A percentile compares a stretch with the other conserved stretches of the same genome.
Evolutionary conservation across 2,888 invertebrate genomes (phyloP).

Genomic region (Drosophila maculinotata): DNA sequence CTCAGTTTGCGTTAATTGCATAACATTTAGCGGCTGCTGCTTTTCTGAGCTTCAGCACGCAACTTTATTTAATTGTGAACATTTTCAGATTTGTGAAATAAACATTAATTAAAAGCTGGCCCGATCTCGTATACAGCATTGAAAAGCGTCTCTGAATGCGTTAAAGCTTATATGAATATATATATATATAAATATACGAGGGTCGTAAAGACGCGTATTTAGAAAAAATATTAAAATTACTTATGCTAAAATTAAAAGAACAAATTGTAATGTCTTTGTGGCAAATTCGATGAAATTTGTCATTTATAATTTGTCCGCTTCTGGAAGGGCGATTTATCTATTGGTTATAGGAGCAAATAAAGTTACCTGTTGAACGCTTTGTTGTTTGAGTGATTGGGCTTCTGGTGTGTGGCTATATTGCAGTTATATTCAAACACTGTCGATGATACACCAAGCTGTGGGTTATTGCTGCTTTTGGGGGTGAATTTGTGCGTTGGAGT

Average conservation of each 20-base stretch:
- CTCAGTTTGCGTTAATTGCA: conserved; percentile 58
- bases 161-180: not conserved
- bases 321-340: not conserved
- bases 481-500: conserved; percentile 71
- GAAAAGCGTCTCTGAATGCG: conserved; percentile 13
- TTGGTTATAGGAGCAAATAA: not conserved
- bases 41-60: conserved; percentile 57
- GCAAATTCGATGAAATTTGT: too few species aligned
- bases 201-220: not conserved
- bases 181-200: not conserved
- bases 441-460: conserved; percentile 7
- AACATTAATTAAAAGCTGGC: conserved; percentile 56
- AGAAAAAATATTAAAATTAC: too few species aligned
- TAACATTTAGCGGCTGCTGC: too few species aligned
- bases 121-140: conserved; percentile 23
- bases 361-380: conserved; percentile 28
- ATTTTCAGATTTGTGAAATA: conserved; percentile 26
- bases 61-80: conserved; percentile 63
- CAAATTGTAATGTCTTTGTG: too few species aligned
- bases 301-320: too few species aligned
- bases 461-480: conserved; percentile 39
- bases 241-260: not conserved
- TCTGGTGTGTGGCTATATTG: too few species aligned
- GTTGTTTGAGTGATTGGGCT: not conserved
- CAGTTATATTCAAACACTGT: not conserved